Conservation (phyloP, 2,888 invertebrate genomes). For the Periphyllus acericola region DNA sequence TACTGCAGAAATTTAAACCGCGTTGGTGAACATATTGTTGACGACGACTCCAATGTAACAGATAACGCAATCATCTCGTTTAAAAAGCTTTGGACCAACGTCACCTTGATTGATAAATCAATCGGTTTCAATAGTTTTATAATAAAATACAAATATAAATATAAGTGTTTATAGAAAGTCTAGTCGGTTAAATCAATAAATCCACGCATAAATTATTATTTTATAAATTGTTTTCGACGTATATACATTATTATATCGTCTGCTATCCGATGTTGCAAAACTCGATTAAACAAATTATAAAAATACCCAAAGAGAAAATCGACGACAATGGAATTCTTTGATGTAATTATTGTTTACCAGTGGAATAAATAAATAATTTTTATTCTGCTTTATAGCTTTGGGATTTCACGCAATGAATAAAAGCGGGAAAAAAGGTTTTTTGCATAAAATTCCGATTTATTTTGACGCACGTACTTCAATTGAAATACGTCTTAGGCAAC, state of each 20-base stretch:
- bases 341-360: background rate
- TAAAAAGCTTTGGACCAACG: no score
- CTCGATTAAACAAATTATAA: background rate
- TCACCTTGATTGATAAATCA: no score
- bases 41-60: no score
- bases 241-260: no score
- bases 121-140: no score
- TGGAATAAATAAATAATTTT: background rate
- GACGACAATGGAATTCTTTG: background rate
- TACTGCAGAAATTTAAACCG: no score
- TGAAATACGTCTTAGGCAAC: background rate
- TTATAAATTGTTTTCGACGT: background rate
- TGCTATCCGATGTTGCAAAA: background rate
- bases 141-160: no score
- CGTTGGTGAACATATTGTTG: no score
- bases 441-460: constrained; percentile 6
- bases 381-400: background rate
- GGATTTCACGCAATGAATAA: background rate
- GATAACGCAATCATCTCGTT: no score
- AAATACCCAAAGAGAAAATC: background rate
- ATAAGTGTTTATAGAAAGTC: no score
- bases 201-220: background rate
- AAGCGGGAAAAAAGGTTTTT: background rate
- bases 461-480: background rate
- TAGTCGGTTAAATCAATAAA: no score